A percentile compares a stretch with the other conserved stretches of the same genome.
Conservation (phyloP, 2,113 vertebrate species). For the Phalacrocorax carbo region DNA sequence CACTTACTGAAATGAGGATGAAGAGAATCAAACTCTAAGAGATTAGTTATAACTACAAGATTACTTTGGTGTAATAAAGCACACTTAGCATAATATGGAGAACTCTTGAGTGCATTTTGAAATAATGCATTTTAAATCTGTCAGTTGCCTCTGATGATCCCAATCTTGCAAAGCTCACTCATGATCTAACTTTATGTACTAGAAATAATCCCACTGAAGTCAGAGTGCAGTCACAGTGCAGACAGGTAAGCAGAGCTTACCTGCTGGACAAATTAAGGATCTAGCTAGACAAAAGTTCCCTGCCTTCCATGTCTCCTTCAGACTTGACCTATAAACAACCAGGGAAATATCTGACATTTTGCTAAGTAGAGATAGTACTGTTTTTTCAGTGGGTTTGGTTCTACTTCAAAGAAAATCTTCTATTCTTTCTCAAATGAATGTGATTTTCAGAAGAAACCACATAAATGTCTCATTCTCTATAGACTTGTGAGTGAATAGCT, state of each 20-base stretch:
- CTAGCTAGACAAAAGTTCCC: background rate
- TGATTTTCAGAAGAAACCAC: background rate
- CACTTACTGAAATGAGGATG: background rate
- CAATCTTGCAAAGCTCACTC: background rate
- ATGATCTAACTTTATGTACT: background rate
- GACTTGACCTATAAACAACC: background rate
- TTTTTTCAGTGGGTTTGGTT: background rate
- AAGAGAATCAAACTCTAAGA: background rate
- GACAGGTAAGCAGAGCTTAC: background rate
- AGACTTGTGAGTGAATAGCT: background rate
- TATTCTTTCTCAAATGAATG: background rate
- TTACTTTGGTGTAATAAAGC: background rate
- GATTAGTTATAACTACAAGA: conserved; percentile 14
- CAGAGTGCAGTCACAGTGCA: background rate
- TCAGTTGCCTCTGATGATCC: background rate
- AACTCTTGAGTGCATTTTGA: background rate
- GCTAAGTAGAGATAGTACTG: background rate
- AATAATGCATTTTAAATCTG: background rate
- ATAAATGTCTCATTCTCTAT: background rate
- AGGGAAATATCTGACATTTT: background rate
- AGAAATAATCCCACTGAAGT: background rate
- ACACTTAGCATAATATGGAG: background rate
- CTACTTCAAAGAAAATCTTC: background rate
- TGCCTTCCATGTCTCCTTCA: background rate
- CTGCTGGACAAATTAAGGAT: background rate